Base-by-base conservation (phyloP, 2,113 vertebrate species). In the Caretta caretta region DNA sequence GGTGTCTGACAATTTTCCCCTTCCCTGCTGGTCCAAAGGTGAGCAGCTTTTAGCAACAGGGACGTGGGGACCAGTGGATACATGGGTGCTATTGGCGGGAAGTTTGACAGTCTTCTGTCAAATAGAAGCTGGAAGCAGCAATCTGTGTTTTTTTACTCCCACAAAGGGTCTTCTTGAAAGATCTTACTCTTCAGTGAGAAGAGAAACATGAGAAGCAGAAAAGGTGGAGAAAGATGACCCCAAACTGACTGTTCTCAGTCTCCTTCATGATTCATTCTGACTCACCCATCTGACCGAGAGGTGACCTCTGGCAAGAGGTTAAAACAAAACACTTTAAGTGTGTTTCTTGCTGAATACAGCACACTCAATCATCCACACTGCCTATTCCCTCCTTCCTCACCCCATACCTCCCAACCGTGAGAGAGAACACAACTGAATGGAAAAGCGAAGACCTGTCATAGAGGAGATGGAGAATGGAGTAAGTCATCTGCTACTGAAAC, bases 231-330 rank as follows among this genome's bases (percentile, higher is more conserved):
- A 90, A 93, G 85, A 89, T 86, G 29, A 88, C 86, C 42, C 6
- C 54, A 88, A 86, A 88, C 42, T 84, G 84, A 57, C 62, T 87
- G 62, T 87, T 97, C 84, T 35, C 56, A 80, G 10, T 94, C 29
- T 95, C 57, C 59, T 93, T 69, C 65, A 78, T 95, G 91, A 94
- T 89, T 95, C 90, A 89, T 80, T 89, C 57, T 92, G 93, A 27
- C 79, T 94, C 89, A 92, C 16, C 8, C 50, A 91, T 38, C 27
- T 93, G 80, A 96, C 88, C 96, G 80, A 76, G 59, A 94, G 62
- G 81, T 83, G 91, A 90, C n/a, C 53, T 75, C 57, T 87, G 87
- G 35, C 78, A 90, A 86, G 42, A 93, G 62, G 2, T 3, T 2
- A 4, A 5, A 3, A 1, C 2, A 14, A 25, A 57, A 53, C 51